These are phyloP conservation scores for Athalia rosae DNA, from an alignment of 2,888 invertebrate species.

Conservation along the genomic window DNA sequence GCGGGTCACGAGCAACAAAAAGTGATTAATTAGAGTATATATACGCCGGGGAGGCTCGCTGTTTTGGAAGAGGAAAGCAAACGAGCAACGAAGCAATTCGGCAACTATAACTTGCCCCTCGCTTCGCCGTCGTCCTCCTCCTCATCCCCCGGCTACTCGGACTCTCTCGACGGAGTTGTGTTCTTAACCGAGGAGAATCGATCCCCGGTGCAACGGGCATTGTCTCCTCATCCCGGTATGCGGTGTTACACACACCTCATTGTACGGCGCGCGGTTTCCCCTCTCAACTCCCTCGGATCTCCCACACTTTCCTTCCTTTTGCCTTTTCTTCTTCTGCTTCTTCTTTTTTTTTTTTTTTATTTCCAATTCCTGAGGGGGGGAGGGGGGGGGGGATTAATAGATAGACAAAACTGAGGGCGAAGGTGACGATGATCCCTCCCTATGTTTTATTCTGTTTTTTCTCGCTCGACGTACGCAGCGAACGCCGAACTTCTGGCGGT, in stretches of 20 bases:
- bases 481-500: constrained; percentile 36
- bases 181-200: constrained; percentile 69
- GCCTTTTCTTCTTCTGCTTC: no score
- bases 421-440: background rate
- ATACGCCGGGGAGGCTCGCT: constrained; percentile 63
- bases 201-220: constrained; percentile 66
- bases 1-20: constrained; percentile 56
- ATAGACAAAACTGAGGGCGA: no score
- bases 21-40: constrained; percentile 67
- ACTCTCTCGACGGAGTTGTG: constrained; percentile 18
- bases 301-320: background rate
- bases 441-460: background rate
- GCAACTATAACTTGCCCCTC: constrained; percentile 59
- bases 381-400: no score
- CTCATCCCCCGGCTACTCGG: constrained; percentile 4
- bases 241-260: background rate
- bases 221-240: constrained; percentile 62
- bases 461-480: background rate
- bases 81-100: constrained; percentile 59
- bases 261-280: background rate
- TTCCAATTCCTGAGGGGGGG: no score
- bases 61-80: constrained; percentile 55
- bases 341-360: background rate
- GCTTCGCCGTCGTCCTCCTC: constrained; percentile 49
- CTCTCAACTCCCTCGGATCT: background rate